phyloP scores from a whole-genome alignment of 1,140 invertebrate species.

The Drosophila arizonae region DNA sequence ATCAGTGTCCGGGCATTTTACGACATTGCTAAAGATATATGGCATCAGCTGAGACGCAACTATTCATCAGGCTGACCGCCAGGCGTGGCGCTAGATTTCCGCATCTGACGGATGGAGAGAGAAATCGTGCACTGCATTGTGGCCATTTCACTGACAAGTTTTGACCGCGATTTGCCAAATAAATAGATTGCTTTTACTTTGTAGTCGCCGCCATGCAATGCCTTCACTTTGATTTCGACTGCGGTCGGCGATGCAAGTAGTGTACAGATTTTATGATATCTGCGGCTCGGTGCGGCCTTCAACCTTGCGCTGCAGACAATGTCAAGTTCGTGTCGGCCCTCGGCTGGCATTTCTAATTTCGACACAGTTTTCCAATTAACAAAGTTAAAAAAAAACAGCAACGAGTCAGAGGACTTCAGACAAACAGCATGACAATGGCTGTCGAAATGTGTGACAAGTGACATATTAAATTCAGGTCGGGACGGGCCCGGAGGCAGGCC shows the following conservation, averaged over 20 bases:
- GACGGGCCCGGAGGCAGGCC: slow-evolving; percentile 4
- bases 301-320: slow-evolving; percentile 66
- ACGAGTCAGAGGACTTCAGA: slow-evolving; percentile 12
- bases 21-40: slow-evolving; percentile 51
- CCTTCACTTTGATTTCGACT: slow-evolving; percentile 58
- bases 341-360: slow-evolving; percentile 56
- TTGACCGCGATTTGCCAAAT: slow-evolving; percentile 53
- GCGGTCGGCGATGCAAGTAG: slow-evolving; percentile 7
- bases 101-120: slow-evolving; percentile 11
- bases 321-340: slow-evolving; percentile 43
- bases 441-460: slow-evolving; percentile 67
- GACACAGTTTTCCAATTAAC: slow-evolving; percentile 66
- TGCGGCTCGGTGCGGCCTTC: slow-evolving; percentile 49
- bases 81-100: slow-evolving; percentile 1
- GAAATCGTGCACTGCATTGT: slow-evolving; percentile 18
- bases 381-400: slow-evolving; percentile 22
- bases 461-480: slow-evolving; percentile 58
- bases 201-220: slow-evolving; percentile 47
- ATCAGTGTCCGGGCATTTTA: slow-evolving; percentile 46
- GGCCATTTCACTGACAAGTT: slow-evolving; percentile 34
- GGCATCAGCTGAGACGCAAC: slow-evolving; percentile 49
- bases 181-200: slow-evolving; percentile 69
- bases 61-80: slow-evolving; percentile 50
- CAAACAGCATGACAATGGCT: slow-evolving; percentile 30
- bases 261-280: slow-evolving; percentile 31